These are phyloP conservation scores for Oxygymnocypris stewartii DNA, from an alignment of 2,113 vertebrate species.

Conservation along the genomic window DNA sequence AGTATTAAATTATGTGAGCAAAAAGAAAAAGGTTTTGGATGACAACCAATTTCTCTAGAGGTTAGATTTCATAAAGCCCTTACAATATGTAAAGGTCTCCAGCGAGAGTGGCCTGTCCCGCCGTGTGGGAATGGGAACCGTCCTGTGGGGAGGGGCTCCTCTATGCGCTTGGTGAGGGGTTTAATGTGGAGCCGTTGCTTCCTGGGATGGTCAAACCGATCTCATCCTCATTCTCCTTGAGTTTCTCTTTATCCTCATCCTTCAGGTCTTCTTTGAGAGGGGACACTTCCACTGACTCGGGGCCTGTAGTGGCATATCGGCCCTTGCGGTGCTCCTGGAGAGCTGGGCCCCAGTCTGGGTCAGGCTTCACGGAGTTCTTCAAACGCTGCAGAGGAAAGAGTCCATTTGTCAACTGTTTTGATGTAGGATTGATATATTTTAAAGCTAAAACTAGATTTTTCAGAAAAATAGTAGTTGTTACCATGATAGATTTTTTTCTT, in stretches of 20 bases:
- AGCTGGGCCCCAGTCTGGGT: conserved; percentile 92
- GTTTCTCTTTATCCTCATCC: conserved; percentile 85
- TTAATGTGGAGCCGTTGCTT: conserved; percentile 90
- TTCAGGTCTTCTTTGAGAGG: conserved; percentile 81
- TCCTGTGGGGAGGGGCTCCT: conserved; percentile 59
- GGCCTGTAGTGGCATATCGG: conserved; percentile 81
- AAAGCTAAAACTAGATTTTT: background rate
- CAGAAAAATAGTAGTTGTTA: background rate
- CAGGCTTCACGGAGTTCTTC: conserved; percentile 86
- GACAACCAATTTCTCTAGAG: conserved; percentile 71
- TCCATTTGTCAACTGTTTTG: background rate
- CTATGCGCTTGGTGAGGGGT: conserved; percentile 87
- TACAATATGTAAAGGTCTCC: conserved; percentile 86
- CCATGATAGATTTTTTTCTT: background rate
- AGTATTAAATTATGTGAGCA: conserved; percentile 76
- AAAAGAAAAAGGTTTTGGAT: conserved; percentile 68
- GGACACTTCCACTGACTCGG: conserved; percentile 82
- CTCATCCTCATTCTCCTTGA: conserved; percentile 77
- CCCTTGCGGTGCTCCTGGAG: conserved; percentile 91
- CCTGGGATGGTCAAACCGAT: conserved; percentile 83
- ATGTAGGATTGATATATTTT: background rate
- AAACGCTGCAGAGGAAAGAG: conserved; percentile 78
- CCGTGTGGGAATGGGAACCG: conserved; percentile 59
- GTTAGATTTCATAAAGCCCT: conserved; percentile 79
- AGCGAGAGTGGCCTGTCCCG: conserved; percentile 74